Conservation (phyloP, 64 coral and sea anemone genomes). For the Actinia tenebrosa region DNA sequence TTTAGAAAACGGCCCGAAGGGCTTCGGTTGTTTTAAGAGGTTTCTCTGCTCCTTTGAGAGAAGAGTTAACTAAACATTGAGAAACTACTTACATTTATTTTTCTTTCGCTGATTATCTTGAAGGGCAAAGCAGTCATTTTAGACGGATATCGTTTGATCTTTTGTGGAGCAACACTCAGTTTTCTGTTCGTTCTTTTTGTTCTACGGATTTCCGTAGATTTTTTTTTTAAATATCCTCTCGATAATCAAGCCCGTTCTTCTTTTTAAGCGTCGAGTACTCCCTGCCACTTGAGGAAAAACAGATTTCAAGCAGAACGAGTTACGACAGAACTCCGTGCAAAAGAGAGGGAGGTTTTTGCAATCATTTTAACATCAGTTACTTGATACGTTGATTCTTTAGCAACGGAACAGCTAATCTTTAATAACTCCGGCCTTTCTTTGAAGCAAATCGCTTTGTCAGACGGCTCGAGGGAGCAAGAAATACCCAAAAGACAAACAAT, state of each 20-base stretch:
- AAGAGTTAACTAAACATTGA: not conserved
- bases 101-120: slow-evolving; percentile 1
- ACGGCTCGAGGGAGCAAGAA: not conserved
- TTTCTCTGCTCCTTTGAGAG: not conserved
- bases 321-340: not conserved
- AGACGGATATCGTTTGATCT: slow-evolving; percentile 17
- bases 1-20: not conserved
- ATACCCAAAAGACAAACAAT: slow-evolving; percentile 4
- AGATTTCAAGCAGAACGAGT: not conserved
- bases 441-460: slow-evolving; percentile 15
- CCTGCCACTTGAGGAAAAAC: not conserved
- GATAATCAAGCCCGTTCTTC: not conserved
- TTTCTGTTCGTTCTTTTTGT: slow-evolving; percentile 1
- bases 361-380: slow-evolving; percentile 9
- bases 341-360: not conserved
- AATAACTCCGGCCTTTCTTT: not conserved
- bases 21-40: not conserved
- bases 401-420: slow-evolving; percentile 6
- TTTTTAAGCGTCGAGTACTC: not conserved
- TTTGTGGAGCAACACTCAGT: not conserved
- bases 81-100: not conserved
- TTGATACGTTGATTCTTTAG: not conserved
- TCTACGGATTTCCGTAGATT: not conserved
- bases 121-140: not conserved
- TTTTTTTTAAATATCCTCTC: not conserved